Conservation (phyloP, 2,888 invertebrate species). For the Ferdinandea cuprea region DNA sequence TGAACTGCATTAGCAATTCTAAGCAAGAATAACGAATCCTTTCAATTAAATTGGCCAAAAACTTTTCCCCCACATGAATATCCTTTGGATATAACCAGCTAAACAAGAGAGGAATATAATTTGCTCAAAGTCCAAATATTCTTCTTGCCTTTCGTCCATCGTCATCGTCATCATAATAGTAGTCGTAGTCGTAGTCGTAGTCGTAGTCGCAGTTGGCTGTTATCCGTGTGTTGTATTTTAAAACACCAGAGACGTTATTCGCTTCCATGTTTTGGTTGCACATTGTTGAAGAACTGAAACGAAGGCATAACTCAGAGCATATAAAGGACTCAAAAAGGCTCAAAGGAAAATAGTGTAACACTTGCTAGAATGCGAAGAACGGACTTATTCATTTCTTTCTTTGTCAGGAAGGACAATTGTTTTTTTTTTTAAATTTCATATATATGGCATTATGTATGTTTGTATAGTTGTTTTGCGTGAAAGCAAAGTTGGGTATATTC, state of each 20-base stretch:
- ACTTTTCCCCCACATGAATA: conserved; percentile 43
- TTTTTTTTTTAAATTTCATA: conserved; percentile 11
- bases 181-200: no score
- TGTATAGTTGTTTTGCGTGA: conserved; percentile 26
- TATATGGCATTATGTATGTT: neutral
- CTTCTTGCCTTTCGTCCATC: conserved; percentile 6
- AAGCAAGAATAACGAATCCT: conserved; percentile 67
- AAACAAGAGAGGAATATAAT: conserved; percentile 34
- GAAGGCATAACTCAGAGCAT: conserved; percentile 30
- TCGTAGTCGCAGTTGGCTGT: neutral
- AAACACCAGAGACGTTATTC: conserved; percentile 19
- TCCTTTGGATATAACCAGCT: conserved; percentile 31
- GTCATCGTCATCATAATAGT: no score
- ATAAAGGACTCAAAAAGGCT: conserved; percentile 39
- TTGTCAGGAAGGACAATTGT: conserved; percentile 50
- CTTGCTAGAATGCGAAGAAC: conserved; percentile 46
- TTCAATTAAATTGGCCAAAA: conserved; percentile 66
- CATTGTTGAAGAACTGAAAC: conserved; percentile 9
- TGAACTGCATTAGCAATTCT: conserved; percentile 60
- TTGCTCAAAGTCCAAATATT: conserved; percentile 52
- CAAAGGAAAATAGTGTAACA: conserved; percentile 60
- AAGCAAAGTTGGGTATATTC: conserved; percentile 52
- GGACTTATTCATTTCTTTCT: conserved; percentile 35
- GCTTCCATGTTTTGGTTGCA: conserved; percentile 25
- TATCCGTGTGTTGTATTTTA: conserved; percentile 50